These are phyloP conservation scores for Epinephelus moara DNA, from an alignment of 2,113 vertebrate genomes.

Conservation along the genomic window DNA sequence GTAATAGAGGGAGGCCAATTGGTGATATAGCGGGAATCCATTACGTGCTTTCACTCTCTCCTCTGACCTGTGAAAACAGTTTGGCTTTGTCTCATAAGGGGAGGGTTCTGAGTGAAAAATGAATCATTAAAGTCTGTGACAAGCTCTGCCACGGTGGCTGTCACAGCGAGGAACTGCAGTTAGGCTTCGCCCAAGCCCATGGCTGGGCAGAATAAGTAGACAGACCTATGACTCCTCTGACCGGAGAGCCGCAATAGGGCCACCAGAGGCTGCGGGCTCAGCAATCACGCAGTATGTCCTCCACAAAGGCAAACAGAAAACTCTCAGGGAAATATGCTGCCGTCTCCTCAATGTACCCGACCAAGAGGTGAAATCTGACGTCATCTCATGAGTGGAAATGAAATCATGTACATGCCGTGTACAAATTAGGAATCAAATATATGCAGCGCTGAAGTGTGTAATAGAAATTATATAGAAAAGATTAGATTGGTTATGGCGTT, in stretches of 20 bases:
- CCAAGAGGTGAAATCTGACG: conserved; percentile 3
- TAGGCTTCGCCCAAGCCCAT: conserved; percentile 38
- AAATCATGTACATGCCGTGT: conserved; percentile 5
- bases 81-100: conserved; percentile 56
- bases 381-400: background rate
- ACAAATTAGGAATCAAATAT: conserved; percentile 3
- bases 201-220: conserved; percentile 45
- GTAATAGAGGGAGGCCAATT: conserved; percentile 50
- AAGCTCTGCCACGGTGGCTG: conserved; percentile 41
- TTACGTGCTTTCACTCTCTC: conserved; percentile 55
- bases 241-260: conserved; percentile 20
- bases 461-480: background rate
- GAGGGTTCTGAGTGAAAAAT: conserved; percentile 49
- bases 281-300: conserved; percentile 26
- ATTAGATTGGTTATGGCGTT: background rate
- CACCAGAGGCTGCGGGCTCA: conserved; percentile 43
- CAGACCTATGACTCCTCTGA: conserved; percentile 53
- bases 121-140: conserved; percentile 63
- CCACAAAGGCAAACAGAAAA: conserved; percentile 31
- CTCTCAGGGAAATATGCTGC: conserved; percentile 16
- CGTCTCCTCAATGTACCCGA: background rate
- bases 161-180: conserved; percentile 44
- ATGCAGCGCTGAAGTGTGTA: background rate
- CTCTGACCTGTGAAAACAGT: conserved; percentile 70
- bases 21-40: conserved; percentile 62